phyloP scores from a whole-genome alignment of 1,140 invertebrate species.

The Contarinia nasturtii region DNA sequence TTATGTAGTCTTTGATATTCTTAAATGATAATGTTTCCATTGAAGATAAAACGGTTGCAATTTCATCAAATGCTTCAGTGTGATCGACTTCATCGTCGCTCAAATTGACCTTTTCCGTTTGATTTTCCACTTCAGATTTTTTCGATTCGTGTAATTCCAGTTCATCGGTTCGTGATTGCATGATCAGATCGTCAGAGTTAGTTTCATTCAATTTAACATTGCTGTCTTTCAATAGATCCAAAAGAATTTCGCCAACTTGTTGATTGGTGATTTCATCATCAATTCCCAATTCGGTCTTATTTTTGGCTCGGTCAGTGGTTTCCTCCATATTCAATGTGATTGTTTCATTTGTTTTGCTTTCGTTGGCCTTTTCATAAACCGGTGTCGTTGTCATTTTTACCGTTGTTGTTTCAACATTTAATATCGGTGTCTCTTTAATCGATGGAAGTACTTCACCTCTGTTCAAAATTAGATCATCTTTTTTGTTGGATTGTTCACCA shows the following conservation, averaged over 20 bases:
- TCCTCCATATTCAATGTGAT: neutral
- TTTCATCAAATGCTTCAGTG: neutral
- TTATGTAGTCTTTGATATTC: constrained; percentile 19
- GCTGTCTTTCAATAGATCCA: neutral
- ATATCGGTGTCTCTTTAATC: neutral
- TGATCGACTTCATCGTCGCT: constrained; percentile 8
- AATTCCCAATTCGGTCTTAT: neutral
- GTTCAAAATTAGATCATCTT: neutral
- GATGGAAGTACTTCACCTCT: neutral
- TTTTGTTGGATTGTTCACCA: constrained; percentile 13
- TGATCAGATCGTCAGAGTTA: constrained; percentile 8
- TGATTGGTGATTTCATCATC: neutral
- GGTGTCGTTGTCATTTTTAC: neutral
- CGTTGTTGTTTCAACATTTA: too few relatives aligned
- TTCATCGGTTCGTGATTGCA: too few relatives aligned
- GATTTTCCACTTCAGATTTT: too few relatives aligned
- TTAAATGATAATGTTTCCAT: constrained; percentile 12
- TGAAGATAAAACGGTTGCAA: neutral
- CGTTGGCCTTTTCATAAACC: neutral
- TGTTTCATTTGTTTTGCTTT: neutral
- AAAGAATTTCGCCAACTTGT: neutral
- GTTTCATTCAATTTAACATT: constrained; percentile 2
- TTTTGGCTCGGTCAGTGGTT: neutral
- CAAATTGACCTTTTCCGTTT: constrained; percentile 12
- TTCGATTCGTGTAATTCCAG: too few relatives aligned